These are phyloP conservation scores for Beroe ovata DNA, from an alignment of 37 sponge, comb jelly and placozoan species.

Conservation along the genomic window DNA sequence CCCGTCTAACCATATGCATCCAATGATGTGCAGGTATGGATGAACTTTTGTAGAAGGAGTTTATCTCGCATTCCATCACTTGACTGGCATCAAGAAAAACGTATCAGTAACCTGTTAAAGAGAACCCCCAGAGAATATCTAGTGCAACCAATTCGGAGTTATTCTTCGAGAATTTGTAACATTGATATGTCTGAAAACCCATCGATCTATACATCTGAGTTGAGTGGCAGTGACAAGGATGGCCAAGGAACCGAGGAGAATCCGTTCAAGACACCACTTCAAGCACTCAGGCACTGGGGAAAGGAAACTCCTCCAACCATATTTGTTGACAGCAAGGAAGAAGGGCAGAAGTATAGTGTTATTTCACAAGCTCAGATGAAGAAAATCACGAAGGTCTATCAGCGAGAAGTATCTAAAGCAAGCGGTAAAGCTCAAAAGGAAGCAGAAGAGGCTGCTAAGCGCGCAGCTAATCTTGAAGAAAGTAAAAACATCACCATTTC, in stretches of 20 bases:
- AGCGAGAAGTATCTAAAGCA: conserved; percentile 68
- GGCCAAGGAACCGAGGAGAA: conserved; percentile 80
- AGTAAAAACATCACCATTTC: conserved; percentile 77
- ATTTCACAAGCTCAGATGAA: conserved; percentile 89
- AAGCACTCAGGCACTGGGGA: conserved; percentile 68
- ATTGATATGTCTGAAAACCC: not conserved
- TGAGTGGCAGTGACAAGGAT: conserved; percentile 79
- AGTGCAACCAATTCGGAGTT: no score
- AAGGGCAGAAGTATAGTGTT: conserved; percentile 74
- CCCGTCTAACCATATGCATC: no score
- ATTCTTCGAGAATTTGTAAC: no score
- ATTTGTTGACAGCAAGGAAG: conserved; percentile 77
- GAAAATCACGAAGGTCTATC: conserved; percentile 83
- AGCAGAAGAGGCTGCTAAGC: conserved; percentile 77
- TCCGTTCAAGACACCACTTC: conserved; percentile 87
- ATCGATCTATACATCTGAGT: conserved; percentile 85
- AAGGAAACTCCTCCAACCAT: conserved; percentile 76
- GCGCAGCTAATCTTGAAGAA: conserved; percentile 83
- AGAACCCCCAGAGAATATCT: no score
- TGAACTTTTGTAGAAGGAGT: no score
- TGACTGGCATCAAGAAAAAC: no score
- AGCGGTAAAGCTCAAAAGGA: conserved; percentile 51
- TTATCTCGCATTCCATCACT: no score
- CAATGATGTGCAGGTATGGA: no score
- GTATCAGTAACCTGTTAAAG: no score